Percentiles rank a stretch among this genome's conserved stretches.
Evolutionary conservation across 2,113 vertebrate genomes (phyloP).

Genomic region (Etheostoma cragini): DNA sequence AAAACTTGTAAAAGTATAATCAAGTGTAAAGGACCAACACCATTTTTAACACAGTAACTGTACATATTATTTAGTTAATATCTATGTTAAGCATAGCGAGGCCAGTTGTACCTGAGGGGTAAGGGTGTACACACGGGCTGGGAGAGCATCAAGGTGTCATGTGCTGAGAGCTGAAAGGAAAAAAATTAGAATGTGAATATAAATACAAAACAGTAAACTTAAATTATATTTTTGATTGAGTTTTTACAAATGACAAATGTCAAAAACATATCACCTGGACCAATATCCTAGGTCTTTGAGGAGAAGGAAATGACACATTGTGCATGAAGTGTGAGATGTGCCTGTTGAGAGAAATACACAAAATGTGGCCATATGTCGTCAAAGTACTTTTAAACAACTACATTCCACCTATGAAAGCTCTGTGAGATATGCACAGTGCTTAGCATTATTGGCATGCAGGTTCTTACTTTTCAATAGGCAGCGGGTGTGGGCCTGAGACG

Average conservation of each 20-base stretch:
- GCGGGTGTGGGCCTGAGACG: slow-evolving; percentile 94
- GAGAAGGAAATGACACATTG: slow-evolving; percentile 96
- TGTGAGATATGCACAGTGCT: not conserved
- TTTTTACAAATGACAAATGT: not conserved
- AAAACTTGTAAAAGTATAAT: not conserved
- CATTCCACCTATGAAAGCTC: not conserved
- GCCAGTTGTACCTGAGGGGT: slow-evolving; percentile 90
- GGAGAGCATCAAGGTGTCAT: slow-evolving; percentile 93
- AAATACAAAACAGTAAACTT: not conserved
- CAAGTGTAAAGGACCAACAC: not conserved
- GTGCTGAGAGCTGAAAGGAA: slow-evolving; percentile 89
- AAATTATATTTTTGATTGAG: not conserved
- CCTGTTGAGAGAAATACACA: slow-evolving; percentile 76
- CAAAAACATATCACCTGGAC: slow-evolving; percentile 89
- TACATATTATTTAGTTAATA: not conserved
- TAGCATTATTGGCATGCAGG: not conserved
- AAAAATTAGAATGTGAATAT: slow-evolving; percentile 15
- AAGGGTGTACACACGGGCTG: slow-evolving; percentile 97
- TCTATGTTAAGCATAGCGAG: not conserved
- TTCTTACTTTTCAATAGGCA: slow-evolving; percentile 97
- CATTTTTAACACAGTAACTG: not conserved
- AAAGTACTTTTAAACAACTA: not conserved
- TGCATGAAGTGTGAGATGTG: slow-evolving; percentile 99
- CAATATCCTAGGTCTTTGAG: slow-evolving; percentile 96
- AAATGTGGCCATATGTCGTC: not conserved